Evolutionary conservation across 1,140 invertebrate genomes (phyloP).

Genomic region (Drosophila asahinai): DNA sequence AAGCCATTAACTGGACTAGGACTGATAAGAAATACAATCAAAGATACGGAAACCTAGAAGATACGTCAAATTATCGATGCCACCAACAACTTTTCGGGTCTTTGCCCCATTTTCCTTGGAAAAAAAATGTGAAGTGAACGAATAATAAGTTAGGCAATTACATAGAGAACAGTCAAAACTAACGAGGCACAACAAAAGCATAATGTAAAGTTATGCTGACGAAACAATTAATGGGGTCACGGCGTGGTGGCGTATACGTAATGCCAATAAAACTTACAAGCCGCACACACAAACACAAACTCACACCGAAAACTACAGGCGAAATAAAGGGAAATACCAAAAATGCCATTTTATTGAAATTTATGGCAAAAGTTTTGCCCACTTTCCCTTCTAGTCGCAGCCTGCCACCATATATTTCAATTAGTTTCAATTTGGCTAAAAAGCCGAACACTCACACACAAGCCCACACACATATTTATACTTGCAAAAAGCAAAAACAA

Average conservation of each 20-base stretch:
- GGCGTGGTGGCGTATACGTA: slow-evolving; percentile 52
- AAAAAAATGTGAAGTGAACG: background rate
- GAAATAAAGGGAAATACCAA: slow-evolving; percentile 52
- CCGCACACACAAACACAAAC: slow-evolving; percentile 25
- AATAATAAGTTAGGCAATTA: slow-evolving; percentile 9
- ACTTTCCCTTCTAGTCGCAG: slow-evolving; percentile 8
- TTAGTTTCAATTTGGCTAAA: slow-evolving; percentile 78
- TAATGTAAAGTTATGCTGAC: slow-evolving; percentile 60
- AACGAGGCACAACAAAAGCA: slow-evolving; percentile 13
- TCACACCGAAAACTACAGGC: slow-evolving; percentile 19
- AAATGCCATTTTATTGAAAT: slow-evolving; percentile 75
- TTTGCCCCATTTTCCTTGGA: fast-evolving
- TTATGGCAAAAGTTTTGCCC: slow-evolving; percentile 63
- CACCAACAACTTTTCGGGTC: background rate
- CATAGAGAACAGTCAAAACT: background rate
- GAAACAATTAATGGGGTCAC: slow-evolving; percentile 54
- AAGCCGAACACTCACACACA: slow-evolving; percentile 16
- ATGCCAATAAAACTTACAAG: slow-evolving; percentile 58
- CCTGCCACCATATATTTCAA: slow-evolving; percentile 64
- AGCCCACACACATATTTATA: background rate
- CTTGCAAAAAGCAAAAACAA: slow-evolving; percentile 40
- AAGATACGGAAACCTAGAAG: background rate
- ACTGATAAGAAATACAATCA: too few relatives aligned
- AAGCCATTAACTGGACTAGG: too few relatives aligned
- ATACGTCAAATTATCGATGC: background rate